These are phyloP conservation scores for Temnopleurus reevesii DNA, from an alignment of 53 echinoderm and acorn worm species.

Conservation along the genomic window DNA sequence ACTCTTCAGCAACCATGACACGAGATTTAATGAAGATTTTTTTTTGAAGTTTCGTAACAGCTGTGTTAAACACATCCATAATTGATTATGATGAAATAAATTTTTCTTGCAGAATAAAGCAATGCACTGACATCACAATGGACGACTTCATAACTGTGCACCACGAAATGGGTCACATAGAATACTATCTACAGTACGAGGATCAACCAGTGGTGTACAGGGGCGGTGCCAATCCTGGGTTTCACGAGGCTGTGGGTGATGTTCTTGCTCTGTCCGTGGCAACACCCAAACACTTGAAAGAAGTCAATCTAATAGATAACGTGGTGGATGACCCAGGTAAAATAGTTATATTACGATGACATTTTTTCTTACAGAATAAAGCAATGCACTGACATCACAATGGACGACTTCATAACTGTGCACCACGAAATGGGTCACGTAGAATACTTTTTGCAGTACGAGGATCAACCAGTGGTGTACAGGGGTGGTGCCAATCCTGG, in stretches of 20 bases:
- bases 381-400: conserved; percentile 78
- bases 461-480: conserved; percentile 77
- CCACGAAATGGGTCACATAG: conserved; percentile 94
- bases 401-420: conserved; percentile 86
- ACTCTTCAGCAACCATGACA: too few species aligned
- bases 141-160: conserved; percentile 89
- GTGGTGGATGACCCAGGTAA: conserved; percentile 67
- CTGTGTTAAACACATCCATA: too few species aligned
- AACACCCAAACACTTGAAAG: conserved; percentile 82
- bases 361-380: too few species aligned
- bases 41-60: too few species aligned
- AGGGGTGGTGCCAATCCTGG: conserved; percentile 87
- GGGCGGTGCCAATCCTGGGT: conserved; percentile 88
- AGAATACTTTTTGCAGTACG: conserved; percentile 89
- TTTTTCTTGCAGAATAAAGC: conserved; percentile 76
- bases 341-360: too few species aligned
- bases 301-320: conserved; percentile 70
- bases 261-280: conserved; percentile 85
- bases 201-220: conserved; percentile 76
- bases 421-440: conserved; percentile 96
- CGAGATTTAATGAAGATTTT: too few species aligned
- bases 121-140: conserved; percentile 92
- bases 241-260: conserved; percentile 95
- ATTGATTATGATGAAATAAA: background rate
- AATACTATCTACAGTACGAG: conserved; percentile 88